A percentile compares a stretch with the other conserved stretches of the same genome.
phyloP scores from a whole-genome alignment of 2,113 vertebrate genomes.

The Chascanopsetta lugubris region DNA sequence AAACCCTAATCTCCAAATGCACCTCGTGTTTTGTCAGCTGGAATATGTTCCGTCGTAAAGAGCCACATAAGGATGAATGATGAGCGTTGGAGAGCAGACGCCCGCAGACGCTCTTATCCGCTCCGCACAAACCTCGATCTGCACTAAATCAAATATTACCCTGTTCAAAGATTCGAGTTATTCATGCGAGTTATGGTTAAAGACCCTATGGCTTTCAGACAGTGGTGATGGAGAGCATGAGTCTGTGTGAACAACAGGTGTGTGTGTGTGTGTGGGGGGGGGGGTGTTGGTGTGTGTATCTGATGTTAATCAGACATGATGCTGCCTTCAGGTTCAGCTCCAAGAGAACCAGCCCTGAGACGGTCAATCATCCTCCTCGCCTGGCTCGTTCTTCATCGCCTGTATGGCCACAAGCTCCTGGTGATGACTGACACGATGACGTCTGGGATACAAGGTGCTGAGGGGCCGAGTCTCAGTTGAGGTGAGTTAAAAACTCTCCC shows the following conservation, averaged over 20 bases:
- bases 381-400: slow-evolving; percentile 19
- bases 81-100: slow-evolving; percentile 21
- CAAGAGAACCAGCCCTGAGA: slow-evolving; percentile 16
- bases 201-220: slow-evolving; percentile 37
- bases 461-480: not conserved
- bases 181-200: slow-evolving; percentile 62
- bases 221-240: not conserved
- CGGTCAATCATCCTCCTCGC: slow-evolving; percentile 27
- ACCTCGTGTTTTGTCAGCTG: slow-evolving; percentile 53
- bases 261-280: slow-evolving; percentile 32
- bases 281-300: slow-evolving; percentile 34
- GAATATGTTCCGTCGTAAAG: slow-evolving; percentile 50
- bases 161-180: slow-evolving; percentile 63
- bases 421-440: slow-evolving; percentile 18
- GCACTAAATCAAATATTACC: slow-evolving; percentile 62
- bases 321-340: slow-evolving; percentile 46
- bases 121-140: slow-evolving; percentile 48
- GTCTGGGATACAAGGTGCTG: not conserved
- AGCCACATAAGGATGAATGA: slow-evolving; percentile 58
- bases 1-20: slow-evolving; percentile 34
- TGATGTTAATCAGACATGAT: slow-evolving; percentile 52
- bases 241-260: slow-evolving; percentile 45
- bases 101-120: slow-evolving; percentile 57
- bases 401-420: slow-evolving; percentile 2
- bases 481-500: not conserved